phyloP scores from a whole-genome alignment of 2,797 vertebrate genomes.

The Phrynocephalus guinanensis region DNA sequence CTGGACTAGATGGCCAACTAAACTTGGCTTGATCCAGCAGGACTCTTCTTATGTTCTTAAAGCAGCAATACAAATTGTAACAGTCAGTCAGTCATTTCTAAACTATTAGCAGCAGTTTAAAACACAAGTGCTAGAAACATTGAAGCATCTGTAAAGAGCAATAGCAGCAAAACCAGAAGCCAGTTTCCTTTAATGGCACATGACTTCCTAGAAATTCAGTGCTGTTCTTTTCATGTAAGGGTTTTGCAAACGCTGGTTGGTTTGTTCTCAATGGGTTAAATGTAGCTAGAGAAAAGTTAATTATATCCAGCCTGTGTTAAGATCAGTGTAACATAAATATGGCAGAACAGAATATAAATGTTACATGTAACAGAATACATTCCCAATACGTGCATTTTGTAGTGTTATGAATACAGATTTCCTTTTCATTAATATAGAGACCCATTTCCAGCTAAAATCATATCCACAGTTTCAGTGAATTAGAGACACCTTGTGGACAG shows the following conservation, averaged over 20 bases:
- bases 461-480: constrained; percentile 60
- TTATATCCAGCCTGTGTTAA: constrained; percentile 12
- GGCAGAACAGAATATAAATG: background rate
- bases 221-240: background rate
- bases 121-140: background rate
- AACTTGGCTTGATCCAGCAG: too few species aligned
- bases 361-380: background rate
- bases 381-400: background rate
- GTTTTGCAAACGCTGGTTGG: constrained; percentile 4
- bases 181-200: background rate
- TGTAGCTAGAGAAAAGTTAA: background rate
- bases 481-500: constrained; percentile 79
- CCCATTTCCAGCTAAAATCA: background rate
- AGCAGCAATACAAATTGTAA: background rate
- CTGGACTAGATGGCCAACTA: too few species aligned
- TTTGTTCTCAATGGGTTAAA: constrained; percentile 1
- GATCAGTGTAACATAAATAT: background rate
- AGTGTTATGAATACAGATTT: background rate
- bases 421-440: background rate
- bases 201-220: background rate
- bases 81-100: background rate
- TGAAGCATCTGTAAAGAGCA: background rate
- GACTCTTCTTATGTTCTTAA: too few species aligned
- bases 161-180: background rate
- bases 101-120: background rate